Conservation (phyloP, 2,797 vertebrate species). For the Borostomias antarcticus region DNA sequence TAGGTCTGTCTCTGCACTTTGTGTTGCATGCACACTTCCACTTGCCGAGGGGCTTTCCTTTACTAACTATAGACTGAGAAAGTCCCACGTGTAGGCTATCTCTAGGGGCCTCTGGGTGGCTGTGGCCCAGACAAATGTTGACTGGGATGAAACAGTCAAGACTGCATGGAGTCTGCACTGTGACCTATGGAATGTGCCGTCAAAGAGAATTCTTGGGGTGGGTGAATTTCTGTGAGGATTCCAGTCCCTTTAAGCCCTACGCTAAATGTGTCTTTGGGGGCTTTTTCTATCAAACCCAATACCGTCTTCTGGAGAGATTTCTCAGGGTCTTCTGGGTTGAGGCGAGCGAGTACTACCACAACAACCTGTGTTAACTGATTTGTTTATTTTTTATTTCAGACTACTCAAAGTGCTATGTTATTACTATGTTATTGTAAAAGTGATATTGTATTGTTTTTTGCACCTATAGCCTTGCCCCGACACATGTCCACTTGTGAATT, state of each 20-base stretch:
- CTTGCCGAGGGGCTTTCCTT: slow-evolving; percentile 52
- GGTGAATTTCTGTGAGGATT: slow-evolving; percentile 52
- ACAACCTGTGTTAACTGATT: not conserved
- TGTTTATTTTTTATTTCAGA: not conserved
- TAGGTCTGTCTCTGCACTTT: slow-evolving; percentile 36
- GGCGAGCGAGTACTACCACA: not conserved
- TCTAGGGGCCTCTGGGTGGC: slow-evolving; percentile 60
- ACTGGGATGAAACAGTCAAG: slow-evolving; percentile 62
- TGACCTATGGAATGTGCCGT: slow-evolving; percentile 71
- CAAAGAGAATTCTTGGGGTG: slow-evolving; percentile 59
- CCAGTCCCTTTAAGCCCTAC: slow-evolving; percentile 34
- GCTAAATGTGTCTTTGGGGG: slow-evolving; percentile 26
- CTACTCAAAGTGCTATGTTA: no score
- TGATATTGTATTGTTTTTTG: no score
- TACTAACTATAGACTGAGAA: slow-evolving; percentile 68
- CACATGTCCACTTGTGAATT: no score
- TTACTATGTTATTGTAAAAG: no score
- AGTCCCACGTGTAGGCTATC: slow-evolving; percentile 50
- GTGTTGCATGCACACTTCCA: slow-evolving; percentile 11
- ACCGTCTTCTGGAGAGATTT: no score
- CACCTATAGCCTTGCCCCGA: no score
- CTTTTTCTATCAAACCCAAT: slow-evolving; percentile 34
- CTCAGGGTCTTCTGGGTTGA: slow-evolving; percentile 13
- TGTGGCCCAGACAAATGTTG: slow-evolving; percentile 75
- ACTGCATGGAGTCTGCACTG: slow-evolving; percentile 64